phyloP scores from a whole-genome alignment of 2,888 invertebrate species.

The Heliconius ethilla region DNA sequence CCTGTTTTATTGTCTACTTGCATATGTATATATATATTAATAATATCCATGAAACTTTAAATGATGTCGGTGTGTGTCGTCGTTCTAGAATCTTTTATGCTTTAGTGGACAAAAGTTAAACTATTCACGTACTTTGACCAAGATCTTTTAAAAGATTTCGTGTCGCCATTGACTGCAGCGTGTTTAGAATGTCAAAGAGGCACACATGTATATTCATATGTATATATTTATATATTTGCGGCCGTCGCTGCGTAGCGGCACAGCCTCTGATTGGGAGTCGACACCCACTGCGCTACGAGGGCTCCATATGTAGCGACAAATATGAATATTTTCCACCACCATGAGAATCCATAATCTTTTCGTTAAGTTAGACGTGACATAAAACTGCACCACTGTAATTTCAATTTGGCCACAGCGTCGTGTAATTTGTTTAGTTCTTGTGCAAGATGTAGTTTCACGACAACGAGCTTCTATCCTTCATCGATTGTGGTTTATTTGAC shows the following conservation, averaged over 20 bases:
- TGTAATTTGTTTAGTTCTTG: background rate
- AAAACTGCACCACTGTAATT: background rate
- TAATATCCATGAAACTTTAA: background rate
- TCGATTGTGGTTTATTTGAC: background rate
- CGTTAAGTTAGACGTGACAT: background rate
- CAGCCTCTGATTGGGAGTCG: background rate
- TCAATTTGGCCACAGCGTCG: background rate
- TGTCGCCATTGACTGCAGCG: conserved; percentile 14
- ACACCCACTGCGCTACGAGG: no score
- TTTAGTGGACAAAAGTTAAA: background rate
- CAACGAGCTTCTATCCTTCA: background rate
- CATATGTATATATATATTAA: background rate
- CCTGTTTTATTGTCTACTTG: background rate
- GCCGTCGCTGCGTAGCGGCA: background rate
- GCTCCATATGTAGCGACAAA: background rate
- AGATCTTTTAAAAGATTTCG: conserved; percentile 16
- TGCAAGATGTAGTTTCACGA: background rate
- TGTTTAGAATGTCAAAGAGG: background rate
- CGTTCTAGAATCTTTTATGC: background rate
- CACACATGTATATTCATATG: background rate
- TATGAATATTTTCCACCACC: background rate
- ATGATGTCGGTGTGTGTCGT: background rate
- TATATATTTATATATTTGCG: background rate
- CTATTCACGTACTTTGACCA: conserved; percentile 8
- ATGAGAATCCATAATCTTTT: background rate